phyloP scores from a whole-genome alignment of 2,113 vertebrate species.

The Chaetodon auriga region DNA sequence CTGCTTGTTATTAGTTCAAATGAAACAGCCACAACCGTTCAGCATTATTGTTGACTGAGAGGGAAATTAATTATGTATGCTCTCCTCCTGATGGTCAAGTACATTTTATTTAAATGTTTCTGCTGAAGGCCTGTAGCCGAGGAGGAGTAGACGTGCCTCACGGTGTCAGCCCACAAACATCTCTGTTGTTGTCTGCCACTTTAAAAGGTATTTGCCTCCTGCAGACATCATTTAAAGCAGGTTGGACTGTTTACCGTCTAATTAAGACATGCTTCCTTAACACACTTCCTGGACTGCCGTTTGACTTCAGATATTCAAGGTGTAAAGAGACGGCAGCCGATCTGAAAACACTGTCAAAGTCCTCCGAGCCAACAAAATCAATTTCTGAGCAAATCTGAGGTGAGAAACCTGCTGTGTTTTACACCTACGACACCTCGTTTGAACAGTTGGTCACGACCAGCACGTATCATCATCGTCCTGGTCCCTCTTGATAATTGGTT shows the following conservation, averaged over 20 bases:
- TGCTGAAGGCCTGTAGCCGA: neutral
- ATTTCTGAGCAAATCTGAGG: neutral
- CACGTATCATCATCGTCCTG: neutral
- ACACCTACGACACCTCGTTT: too few species aligned
- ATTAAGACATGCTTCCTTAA: neutral
- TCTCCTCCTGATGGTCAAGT: neutral
- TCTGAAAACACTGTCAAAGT: neutral
- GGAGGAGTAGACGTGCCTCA: neutral
- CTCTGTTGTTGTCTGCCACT: constrained; percentile 1
- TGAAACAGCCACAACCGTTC: neutral
- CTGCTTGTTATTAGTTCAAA: neutral
- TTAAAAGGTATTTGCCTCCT: constrained; percentile 15
- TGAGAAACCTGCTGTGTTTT: too few species aligned
- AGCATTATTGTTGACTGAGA: neutral
- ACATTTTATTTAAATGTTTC: neutral
- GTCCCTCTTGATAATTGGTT: neutral
- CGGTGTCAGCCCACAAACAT: constrained; percentile 11
- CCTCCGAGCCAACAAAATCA: neutral
- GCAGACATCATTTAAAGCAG: neutral
- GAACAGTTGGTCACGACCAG: too few species aligned
- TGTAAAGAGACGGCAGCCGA: neutral
- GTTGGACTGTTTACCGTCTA: neutral
- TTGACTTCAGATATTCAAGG: neutral
- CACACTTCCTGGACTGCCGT: neutral
- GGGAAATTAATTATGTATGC: neutral